Evolutionary conservation across 1,140 invertebrate genomes (phyloP), one percentile per base, ranked within the genome.

Genomic region (Saccostrea cuccullata): DNA sequence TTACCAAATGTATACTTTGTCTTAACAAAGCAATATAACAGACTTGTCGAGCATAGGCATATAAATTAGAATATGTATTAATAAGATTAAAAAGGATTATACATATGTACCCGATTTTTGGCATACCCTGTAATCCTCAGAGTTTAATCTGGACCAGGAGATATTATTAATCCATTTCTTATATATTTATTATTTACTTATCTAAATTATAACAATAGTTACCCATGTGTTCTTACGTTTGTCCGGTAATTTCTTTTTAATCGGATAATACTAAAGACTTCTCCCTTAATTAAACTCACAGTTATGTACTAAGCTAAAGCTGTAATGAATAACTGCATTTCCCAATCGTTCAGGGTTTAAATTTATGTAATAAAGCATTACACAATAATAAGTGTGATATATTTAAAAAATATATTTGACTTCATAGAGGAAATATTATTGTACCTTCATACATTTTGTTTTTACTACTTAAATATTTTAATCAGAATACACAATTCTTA

Each of bases 161-260:
- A 77, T 36, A 77, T 26, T 15, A 11, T 77, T 77, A 77, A 77
- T 77, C 70, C 26, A 77, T 77, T 77, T 77, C 26, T 77, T 26
- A 77, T 30, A 77, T 77, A 77, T 77, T 77, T 77, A 77, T 77
- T 30, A 36, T 30, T 77, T 77, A 36, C 70, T 23, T 77, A 77
- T 77, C 30, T 26, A 77, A 30, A 77, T 77, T 36, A 12, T 30
- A 77, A 30, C 30, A 77, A 77, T 77, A 17, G 30, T 9, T 77
- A 30, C 26, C 26, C 23, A 30, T 77, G 26, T 17, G 26, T 77
- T 12, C 70, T 12, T 77, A 77, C 26, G 30, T 64, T 64, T 30
- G 70, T 77, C 2, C 70, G 13, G 15, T 64, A 36, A 77, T 36
- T 77, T 77, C 11, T 12, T 77, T 36, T 77, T 77, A 77, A 77